Base-by-base conservation (phyloP, 2,888 invertebrate genomes). In the Dicranocentrus wangi region DNA sequence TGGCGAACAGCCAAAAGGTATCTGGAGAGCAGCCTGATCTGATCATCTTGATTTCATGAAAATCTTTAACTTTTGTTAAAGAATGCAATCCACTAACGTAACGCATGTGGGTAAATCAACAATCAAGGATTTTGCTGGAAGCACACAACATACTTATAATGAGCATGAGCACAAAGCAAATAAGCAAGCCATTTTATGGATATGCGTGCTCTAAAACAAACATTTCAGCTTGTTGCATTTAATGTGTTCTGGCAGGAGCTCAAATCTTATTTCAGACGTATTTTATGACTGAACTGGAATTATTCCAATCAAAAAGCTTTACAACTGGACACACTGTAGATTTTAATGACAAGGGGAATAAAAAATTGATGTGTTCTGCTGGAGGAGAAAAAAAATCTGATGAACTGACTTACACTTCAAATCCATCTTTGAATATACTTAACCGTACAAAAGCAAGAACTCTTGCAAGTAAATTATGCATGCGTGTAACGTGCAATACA, bases 151-250 rank as follows among this genome's bases (percentile, higher is more conserved):
- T 53, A 19, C 19, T 21, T 53, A 21, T 53, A 53, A 53, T 53
- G 53, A 53, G 53, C 53, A 53, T n/a, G 5, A 51, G 39, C 39
- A 39, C 39, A 39, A 39, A 13, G 7, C 39, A 8, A 39, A 7
- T 8, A 39, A 39, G 39, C 39, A 13, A 8, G 13, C n/a, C 8
- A 39, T 39, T 39, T n/a, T 21, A 17, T 21, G 8, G 1, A 21
- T 53, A 21, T 53, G n/a, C 53, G 21, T 13, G n/a, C 21, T 53
- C 19, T 53, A 53, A 53, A 53, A 28, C 28, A 63, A 63, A 63
- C 63, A 63, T 53, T 28, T 63, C 32, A 63, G 39, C 28, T 63
- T 39, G 39, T 63, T 63, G 19, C 15, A 15, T n/a, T 28, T 63
- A 17, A 28, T 63, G 23, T 5, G 10, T 63, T 63, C 23, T 39